phyloP scores from a whole-genome alignment of 2,797 vertebrate species.

The Siniperca scherzeri region DNA sequence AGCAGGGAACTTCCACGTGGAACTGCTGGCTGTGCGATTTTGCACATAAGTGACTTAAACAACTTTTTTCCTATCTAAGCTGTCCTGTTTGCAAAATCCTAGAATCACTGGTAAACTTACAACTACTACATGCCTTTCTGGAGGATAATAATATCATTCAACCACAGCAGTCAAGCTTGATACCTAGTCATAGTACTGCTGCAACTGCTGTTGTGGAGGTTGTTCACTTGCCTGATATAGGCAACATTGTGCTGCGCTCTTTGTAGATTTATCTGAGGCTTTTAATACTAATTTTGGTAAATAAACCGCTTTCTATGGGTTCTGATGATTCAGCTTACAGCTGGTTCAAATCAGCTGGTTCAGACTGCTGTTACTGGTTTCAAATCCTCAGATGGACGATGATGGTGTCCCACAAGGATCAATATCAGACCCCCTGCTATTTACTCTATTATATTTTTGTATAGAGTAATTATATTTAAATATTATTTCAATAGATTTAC shows the following conservation, averaged over 20 bases:
- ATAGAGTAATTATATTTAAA: not conserved
- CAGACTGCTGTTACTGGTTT: not conserved
- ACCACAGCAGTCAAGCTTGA: not conserved
- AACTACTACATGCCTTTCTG: not conserved
- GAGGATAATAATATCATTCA: not conserved
- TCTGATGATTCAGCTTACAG: not conserved
- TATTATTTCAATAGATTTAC: not conserved
- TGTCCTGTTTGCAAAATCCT: not conserved
- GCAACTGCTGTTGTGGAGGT: not conserved
- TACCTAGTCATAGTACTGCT: not conserved
- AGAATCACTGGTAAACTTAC: not conserved
- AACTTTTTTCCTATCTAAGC: not conserved
- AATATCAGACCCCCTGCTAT: not conserved
- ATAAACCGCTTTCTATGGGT: not conserved
- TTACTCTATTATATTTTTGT: not conserved
- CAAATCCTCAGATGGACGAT: not conserved
- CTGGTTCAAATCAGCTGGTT: not conserved
- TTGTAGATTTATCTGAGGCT: not conserved
- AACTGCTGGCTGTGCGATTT: conserved; percentile 19
- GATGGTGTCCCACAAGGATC: conserved; percentile 13
- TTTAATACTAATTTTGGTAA: not conserved
- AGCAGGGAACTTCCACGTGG: conserved; percentile 17
- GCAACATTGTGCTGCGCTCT: not conserved
- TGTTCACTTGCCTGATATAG: not conserved
- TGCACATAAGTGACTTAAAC: not conserved